Base-by-base conservation (phyloP, 35 echinoderm and acorn worm species). In the Strongylocentrotus purpuratus region DNA sequence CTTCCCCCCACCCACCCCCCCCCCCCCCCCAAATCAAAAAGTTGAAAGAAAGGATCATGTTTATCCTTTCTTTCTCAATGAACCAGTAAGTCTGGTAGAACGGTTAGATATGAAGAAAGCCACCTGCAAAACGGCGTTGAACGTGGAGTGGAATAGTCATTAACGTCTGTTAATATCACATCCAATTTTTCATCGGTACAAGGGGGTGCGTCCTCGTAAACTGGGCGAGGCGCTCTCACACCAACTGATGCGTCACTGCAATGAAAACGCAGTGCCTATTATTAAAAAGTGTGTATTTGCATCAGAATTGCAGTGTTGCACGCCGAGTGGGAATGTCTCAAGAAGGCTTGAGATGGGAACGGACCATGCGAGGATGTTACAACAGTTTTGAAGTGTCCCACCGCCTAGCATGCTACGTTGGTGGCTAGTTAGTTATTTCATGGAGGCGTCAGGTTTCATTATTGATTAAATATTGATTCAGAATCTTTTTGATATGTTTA, bases 161-260 rank as follows among this genome's bases (percentile, higher is more conserved):
- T 78, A 78, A 78, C 65, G 65, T 78, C 65, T 78, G 65, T 78
- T 78, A 78, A 78, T 78, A 78, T 78, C 65, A 78, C 65, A 78
- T 31, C 65, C 65, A 78, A 28, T 78, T 28, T 28, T 78, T n/a
- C 65, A 78, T 28, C 65, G 65, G 20, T n/a, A 78, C 65, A 78
- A 28, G 20, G 65, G 65, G 65, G 65, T 78, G 65, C 28, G 65
- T 78, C 65, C 25, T 28, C 8, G 20, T 28, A 78, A 28, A 78
- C 18, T 78, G 65, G 65, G 8, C 22, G 22, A 28, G 28, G 28
- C 65, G 4, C 65, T 78, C 50, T 55, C 50, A 14, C 50, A 3
- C 65, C 20, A 78, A 22, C 65, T 22, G 65, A 28, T 78, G 65
- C 65, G 22, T n/a, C 65, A 78, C 65, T 78, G 65, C 65, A 78